A percentile compares a stretch with the other conserved stretches of the same genome.
phyloP scores from a whole-genome alignment of 2,113 vertebrate species.

The Dissostichus mawsoni region DNA sequence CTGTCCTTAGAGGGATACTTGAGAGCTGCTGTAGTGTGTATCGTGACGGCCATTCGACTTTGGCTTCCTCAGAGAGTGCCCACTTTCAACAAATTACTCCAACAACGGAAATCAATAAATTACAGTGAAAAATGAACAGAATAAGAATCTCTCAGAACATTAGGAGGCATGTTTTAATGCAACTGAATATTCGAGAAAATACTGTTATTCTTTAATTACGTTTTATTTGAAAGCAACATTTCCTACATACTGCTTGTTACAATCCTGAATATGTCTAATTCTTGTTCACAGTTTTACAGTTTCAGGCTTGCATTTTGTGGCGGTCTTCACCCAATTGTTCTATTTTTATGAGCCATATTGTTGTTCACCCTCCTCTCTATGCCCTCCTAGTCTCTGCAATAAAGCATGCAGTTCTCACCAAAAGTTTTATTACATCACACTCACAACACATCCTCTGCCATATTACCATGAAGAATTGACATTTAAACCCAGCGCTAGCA shows the following conservation, averaged over 20 bases:
- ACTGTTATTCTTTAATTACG: too few species aligned
- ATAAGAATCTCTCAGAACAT: not conserved
- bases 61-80: too few species aligned
- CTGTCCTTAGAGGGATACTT: not conserved
- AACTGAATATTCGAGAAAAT: not conserved
- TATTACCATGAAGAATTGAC: constrained; percentile 11
- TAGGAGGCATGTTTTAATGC: not conserved
- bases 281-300: not conserved
- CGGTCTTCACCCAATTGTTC: not conserved
- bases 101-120: not conserved
- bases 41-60: not conserved
- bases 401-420: not conserved
- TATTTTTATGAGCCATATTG: not conserved
- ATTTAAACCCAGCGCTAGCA: constrained; percentile 3
- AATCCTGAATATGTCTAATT: not conserved
- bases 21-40: not conserved
- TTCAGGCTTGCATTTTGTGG: not conserved
- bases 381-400: not conserved
- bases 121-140: not conserved
- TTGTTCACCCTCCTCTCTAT: not conserved
- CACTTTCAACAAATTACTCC: not conserved
- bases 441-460: not conserved
- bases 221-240: constrained; percentile 1
- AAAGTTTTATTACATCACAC: constrained; percentile 12
- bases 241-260: not conserved